phyloP scores from a whole-genome alignment of 2,113 vertebrate genomes.

The Mus pahari region DNA sequence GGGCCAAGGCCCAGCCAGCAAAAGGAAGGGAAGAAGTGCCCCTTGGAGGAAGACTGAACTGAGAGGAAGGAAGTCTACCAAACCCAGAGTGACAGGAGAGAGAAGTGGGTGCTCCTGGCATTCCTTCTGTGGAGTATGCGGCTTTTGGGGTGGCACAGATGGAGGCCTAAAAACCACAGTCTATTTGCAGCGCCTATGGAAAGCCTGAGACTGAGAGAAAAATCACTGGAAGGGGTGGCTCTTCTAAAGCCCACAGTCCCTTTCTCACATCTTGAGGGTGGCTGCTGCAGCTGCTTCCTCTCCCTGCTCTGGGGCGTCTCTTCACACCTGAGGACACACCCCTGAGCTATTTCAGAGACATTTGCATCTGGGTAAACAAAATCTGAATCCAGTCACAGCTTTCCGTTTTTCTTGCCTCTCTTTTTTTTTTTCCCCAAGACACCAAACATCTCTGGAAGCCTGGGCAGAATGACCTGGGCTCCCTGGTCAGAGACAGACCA shows the following conservation, averaged over 20 bases:
- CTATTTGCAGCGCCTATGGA: conserved; percentile 11
- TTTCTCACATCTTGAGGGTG: not conserved
- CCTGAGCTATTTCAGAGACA: conserved; percentile 1
- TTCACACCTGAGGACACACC: not conserved
- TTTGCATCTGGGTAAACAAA: conserved; percentile 3
- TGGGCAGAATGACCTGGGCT: not conserved
- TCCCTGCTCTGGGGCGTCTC: not conserved
- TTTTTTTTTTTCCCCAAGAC: conserved; percentile 7
- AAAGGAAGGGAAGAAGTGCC: not conserved
- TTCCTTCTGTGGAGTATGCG: not conserved
- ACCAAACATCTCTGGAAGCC: not conserved
- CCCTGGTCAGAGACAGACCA: not conserved
- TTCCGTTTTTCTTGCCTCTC: conserved; percentile 40
- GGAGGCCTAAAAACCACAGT: not conserved
- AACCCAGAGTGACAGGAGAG: not conserved
- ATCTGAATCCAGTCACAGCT: not conserved
- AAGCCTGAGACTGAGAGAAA: conserved; percentile 48
- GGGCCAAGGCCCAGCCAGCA: not conserved
- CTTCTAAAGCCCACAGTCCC: not conserved
- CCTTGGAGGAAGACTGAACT: not conserved
- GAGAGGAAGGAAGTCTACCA: not conserved
- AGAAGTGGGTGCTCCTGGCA: not conserved
- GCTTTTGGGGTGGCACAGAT: not conserved
- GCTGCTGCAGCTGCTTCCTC: not conserved
- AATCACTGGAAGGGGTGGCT: not conserved